Conservation (phyloP, 2,113 vertebrate species). For the Chionodraco myersi region DNA sequence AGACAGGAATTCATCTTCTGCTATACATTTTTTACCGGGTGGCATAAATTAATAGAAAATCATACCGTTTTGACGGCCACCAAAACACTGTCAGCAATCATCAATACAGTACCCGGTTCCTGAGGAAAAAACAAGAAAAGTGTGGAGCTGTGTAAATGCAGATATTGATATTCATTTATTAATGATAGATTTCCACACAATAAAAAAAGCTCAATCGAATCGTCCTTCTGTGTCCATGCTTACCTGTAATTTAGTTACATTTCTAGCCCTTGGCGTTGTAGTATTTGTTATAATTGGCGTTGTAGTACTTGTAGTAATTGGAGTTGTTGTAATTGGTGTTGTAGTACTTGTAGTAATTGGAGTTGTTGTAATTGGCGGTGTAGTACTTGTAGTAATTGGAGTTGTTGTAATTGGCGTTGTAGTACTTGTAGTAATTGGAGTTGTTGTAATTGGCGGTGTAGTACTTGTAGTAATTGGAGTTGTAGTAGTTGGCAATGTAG, state of each 20-base stretch:
- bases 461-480: neutral
- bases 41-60: neutral
- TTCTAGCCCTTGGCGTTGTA: neutral
- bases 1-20: neutral
- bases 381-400: neutral
- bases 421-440: too few species aligned
- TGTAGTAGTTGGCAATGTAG: neutral
- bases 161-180: neutral
- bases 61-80: neutral
- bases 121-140: conserved; percentile 10
- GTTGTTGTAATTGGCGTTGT: neutral
- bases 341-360: neutral
- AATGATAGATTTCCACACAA: neutral
- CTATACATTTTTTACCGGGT: neutral
- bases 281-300: neutral
- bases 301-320: neutral
- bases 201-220: neutral
- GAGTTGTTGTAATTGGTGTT: accelerated
- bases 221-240: too few species aligned
- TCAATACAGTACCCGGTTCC: accelerated
- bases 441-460: too few species aligned
- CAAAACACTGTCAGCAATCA: accelerated
- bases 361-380: neutral
- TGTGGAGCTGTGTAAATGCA: neutral
- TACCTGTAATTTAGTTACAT: neutral